Evolutionary conservation across 1,140 invertebrate genomes (phyloP), one percentile per base, ranked within the genome.

Genomic region (Proctacanthus coquilletti): DNA sequence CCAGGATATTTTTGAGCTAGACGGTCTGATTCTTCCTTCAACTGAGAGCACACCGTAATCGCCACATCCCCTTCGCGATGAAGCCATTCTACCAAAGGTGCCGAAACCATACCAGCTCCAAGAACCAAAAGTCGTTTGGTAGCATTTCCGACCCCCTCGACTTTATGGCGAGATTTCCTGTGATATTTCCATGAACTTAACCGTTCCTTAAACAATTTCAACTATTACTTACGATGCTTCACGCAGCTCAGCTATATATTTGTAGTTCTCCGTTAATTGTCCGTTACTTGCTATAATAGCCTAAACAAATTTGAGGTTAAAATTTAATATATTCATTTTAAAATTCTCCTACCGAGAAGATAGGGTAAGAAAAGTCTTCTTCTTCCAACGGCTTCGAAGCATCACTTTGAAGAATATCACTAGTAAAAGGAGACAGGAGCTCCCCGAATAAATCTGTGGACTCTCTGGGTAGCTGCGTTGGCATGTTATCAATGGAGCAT

Each of bases 401-500:
- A 53, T 96, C 84, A 8, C 87, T 95, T 36, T 78, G 74, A 40
- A 98, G 73, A 50, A 98, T 95, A 42, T 97, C 86, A 34, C 75
- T 62, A 1, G 88, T 75, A 50, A 91, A 92, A 0, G 95, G 94
- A 44, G 75, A 72, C 1, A 99, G 66, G 0, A 97, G 68, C 51
- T 93, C 84, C 2, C 95, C 95, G 60, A 98, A 99, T 57, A 93
- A 92, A 53, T 98, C 93, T 0, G 95, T 98, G 0, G 94, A 79
- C 61, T 99, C 95, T 25, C 85, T 70, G 0, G 96, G 96, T 27
- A 99, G 65, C 59, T 99, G 96, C 0, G 96, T 98, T 2, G 96
- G 96, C 95, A 99, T 98, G 60, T 99, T 98, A 63, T 98, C 95
- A 42, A 99, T 98, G 4, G 89, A 95, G 58, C 96, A 99, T 2